Evolutionary conservation across 2,113 vertebrate species (phyloP).

Genomic region (Amphilophus citrinellus): DNA sequence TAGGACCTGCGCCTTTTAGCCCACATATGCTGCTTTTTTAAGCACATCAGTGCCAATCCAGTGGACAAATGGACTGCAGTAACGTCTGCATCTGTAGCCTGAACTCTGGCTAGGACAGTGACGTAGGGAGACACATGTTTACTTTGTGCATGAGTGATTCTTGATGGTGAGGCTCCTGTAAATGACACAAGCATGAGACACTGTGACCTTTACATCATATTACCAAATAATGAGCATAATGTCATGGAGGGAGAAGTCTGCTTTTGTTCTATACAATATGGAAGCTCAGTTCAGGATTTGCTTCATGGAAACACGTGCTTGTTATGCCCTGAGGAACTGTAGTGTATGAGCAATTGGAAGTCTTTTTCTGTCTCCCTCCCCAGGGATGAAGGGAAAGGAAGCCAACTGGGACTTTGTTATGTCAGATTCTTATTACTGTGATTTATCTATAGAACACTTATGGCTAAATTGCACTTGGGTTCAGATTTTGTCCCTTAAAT

Average conservation of each 20-base stretch:
- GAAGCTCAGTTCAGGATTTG: background rate
- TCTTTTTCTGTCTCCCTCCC: conserved; percentile 35
- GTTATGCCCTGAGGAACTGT: background rate
- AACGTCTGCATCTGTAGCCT: conserved; percentile 42
- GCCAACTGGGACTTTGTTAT: background rate
- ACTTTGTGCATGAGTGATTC: conserved; percentile 10
- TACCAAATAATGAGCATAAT: background rate
- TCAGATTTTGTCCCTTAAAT: background rate
- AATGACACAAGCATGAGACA: background rate
- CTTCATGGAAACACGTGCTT: background rate
- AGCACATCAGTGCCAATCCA: conserved; percentile 66
- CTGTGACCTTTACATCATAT: background rate
- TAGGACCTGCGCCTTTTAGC: conserved; percentile 41
- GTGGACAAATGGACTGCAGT: conserved; percentile 63
- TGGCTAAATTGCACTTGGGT: background rate
- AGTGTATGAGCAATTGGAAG: conserved; percentile 30
- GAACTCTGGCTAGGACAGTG: conserved; percentile 32
- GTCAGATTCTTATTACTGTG: background rate
- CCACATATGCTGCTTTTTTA: conserved; percentile 19
- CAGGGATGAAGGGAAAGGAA: background rate
- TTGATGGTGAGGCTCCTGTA: background rate
- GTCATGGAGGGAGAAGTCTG: background rate
- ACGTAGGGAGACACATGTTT: conserved; percentile 17
- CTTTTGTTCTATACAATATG: background rate
- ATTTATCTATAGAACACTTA: background rate